Evolutionary conservation across 2,797 vertebrate genomes (phyloP).

Genomic region (Microchirus variegatus): DNA sequence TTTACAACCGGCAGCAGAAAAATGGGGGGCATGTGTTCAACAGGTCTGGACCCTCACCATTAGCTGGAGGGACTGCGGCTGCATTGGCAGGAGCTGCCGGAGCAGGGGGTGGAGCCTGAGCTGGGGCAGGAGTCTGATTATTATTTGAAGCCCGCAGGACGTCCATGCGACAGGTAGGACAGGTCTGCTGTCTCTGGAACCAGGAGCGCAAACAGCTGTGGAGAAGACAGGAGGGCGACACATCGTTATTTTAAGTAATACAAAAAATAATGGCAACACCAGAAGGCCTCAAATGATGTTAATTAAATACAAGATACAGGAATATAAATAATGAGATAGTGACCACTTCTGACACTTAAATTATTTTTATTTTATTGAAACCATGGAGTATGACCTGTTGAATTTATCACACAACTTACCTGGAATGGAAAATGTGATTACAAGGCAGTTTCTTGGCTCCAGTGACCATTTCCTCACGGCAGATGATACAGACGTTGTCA

Average conservation of each 20-base stretch:
- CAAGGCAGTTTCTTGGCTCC: conserved; percentile 96
- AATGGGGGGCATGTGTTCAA: not conserved
- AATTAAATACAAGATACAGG: not conserved
- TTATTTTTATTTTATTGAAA: not conserved
- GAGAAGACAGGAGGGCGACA: not conserved
- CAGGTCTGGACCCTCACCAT: conserved; percentile 79
- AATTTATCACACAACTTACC: conserved; percentile 69
- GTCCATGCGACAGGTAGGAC: conserved; percentile 97
- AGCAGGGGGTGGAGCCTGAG: conserved; percentile 79
- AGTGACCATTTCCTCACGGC: conserved; percentile 96
- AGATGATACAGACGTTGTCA: conserved; percentile 97
- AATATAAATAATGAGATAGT: not conserved
- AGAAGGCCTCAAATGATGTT: not conserved
- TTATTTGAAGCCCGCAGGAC: conserved; percentile 91
- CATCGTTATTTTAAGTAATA: not conserved
- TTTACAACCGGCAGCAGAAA: not conserved
- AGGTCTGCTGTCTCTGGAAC: conserved; percentile 98
- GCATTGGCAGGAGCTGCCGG: conserved; percentile 81
- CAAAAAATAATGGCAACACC: not conserved
- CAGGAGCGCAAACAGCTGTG: conserved; percentile 94
- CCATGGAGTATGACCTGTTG: not conserved
- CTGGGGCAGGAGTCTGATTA: conserved; percentile 80
- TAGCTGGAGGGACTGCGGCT: conserved; percentile 82
- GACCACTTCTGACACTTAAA: not conserved
- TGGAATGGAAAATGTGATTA: conserved; percentile 98